A percentile compares a stretch with the other conserved stretches of the same genome.
Conservation (phyloP, 2,113 vertebrate genomes). For the Nycticebus coucang region DNA sequence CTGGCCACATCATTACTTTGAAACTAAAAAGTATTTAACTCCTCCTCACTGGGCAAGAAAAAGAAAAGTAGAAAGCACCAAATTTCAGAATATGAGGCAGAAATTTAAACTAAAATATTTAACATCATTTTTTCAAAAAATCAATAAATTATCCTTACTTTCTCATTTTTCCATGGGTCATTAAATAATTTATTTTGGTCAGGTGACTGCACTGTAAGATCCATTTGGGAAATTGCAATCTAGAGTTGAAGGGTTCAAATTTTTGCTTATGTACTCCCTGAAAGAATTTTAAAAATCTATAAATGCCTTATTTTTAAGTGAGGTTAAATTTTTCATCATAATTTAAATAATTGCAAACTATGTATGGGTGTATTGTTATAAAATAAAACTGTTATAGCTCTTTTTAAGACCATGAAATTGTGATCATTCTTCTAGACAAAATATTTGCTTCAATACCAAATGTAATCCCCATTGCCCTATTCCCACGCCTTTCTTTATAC, state of each 20-base stretch:
- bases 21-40: conserved; percentile 13
- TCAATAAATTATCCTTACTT: neutral
- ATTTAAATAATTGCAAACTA: conserved; percentile 30
- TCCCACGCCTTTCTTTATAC: neutral
- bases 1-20: conserved; percentile 7
- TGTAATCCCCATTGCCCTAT: neutral
- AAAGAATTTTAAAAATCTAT: conserved; percentile 14
- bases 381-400: conserved; percentile 46
- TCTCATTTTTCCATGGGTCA: neutral
- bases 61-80: neutral
- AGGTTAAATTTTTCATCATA: conserved; percentile 5
- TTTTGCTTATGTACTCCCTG: neutral
- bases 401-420: conserved; percentile 20
- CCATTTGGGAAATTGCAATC: neutral
- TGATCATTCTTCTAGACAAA: conserved; percentile 36
- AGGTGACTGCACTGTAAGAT: neutral
- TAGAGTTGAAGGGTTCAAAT: neutral
- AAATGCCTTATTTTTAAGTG: conserved; percentile 18
- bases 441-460: conserved; percentile 46
- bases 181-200: conserved; percentile 7
- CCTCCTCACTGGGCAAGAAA: neutral
- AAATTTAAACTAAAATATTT: conserved; percentile 40
- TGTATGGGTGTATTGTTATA: neutral
- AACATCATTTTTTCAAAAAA: neutral
- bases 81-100: neutral